Conservation (phyloP, 2,113 vertebrate species). For the Salvelinus sp. region DNA sequence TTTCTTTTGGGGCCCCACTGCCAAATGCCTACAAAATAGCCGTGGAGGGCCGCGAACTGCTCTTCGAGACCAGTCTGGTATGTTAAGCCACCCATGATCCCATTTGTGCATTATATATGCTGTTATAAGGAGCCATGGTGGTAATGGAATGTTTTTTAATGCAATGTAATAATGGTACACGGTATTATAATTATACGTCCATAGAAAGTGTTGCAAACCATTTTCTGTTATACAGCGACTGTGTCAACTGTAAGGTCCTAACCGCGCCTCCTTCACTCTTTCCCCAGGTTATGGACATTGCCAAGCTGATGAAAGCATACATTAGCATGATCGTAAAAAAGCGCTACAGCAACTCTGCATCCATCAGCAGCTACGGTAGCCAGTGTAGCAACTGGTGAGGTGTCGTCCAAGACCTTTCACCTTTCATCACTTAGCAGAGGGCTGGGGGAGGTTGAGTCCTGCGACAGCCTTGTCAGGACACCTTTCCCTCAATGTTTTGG, state of each 20-base stretch:
- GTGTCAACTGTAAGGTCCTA: not conserved
- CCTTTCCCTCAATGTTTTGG: not conserved
- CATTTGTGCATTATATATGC: too few species aligned
- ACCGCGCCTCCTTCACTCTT: not conserved
- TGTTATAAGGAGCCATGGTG: too few species aligned
- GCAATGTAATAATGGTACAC: too few species aligned
- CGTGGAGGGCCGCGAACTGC: slow-evolving; percentile 89
- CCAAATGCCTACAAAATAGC: slow-evolving; percentile 92
- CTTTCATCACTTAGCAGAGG: not conserved
- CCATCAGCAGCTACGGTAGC: slow-evolving; percentile 86
- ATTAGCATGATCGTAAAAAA: slow-evolving; percentile 99
- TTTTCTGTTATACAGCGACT: not conserved
- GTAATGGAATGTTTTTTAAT: too few species aligned
- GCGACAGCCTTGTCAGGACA: not conserved
- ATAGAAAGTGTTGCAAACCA: too few species aligned
- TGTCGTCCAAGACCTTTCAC: not conserved
- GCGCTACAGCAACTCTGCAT: slow-evolving; percentile 92
- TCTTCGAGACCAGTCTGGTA: slow-evolving; percentile 93
- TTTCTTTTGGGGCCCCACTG: slow-evolving; percentile 92
- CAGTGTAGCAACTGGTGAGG: slow-evolving; percentile 85
- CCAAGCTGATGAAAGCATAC: slow-evolving; percentile 98
- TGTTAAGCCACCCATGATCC: not conserved
- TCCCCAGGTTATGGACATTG: slow-evolving; percentile 92
- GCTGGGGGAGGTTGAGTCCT: not conserved
- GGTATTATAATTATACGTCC: too few species aligned